phyloP scores from a whole-genome alignment of 2,888 invertebrate genomes.

The Matsumyia berberina region DNA sequence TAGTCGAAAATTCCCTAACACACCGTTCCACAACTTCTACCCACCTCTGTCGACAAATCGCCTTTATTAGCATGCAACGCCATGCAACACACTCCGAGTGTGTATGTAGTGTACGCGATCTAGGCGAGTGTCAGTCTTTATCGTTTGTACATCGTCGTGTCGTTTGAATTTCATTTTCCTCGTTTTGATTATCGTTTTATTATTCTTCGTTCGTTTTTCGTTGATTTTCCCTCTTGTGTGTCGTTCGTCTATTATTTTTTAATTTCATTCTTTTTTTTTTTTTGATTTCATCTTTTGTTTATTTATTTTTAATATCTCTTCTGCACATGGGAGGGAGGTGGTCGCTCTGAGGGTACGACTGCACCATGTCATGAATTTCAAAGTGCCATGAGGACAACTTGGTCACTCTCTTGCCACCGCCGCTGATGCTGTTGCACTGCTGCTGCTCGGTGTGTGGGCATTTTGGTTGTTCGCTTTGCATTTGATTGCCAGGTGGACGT shows the following conservation, averaged over 20 bases:
- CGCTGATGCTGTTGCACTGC: conserved; percentile 15
- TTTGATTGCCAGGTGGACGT: conserved; percentile 68
- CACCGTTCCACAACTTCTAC: background rate
- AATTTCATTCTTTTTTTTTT: conserved; percentile 21
- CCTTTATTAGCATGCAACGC: conserved; percentile 56
- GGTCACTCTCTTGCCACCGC: conserved; percentile 4
- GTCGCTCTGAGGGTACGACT: conserved; percentile 18
- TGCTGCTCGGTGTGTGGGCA: conserved; percentile 62
- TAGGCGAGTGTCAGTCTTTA: conserved; percentile 51
- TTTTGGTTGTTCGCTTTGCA: conserved; percentile 52
- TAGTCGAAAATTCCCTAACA: too few relatives aligned
- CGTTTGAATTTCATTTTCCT: conserved; percentile 62
- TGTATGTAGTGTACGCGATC: conserved; percentile 50
- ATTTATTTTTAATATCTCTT: conserved; percentile 44
- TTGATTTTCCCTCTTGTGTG: conserved; percentile 21
- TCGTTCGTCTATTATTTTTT: conserved; percentile 38
- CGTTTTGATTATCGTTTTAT: conserved; percentile 62
- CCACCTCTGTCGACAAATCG: conserved; percentile 28
- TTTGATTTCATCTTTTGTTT: conserved; percentile 31
- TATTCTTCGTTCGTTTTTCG: conserved; percentile 59
- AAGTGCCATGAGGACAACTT: conserved; percentile 42
- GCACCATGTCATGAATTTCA: conserved; percentile 61
- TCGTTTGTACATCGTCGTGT: conserved; percentile 44
- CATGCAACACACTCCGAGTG: conserved; percentile 16
- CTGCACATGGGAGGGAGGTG: conserved; percentile 9